These are phyloP conservation scores for Oreochromis spilurus DNA, from an alignment of 2,113 vertebrate genomes.

Conservation along the genomic window DNA sequence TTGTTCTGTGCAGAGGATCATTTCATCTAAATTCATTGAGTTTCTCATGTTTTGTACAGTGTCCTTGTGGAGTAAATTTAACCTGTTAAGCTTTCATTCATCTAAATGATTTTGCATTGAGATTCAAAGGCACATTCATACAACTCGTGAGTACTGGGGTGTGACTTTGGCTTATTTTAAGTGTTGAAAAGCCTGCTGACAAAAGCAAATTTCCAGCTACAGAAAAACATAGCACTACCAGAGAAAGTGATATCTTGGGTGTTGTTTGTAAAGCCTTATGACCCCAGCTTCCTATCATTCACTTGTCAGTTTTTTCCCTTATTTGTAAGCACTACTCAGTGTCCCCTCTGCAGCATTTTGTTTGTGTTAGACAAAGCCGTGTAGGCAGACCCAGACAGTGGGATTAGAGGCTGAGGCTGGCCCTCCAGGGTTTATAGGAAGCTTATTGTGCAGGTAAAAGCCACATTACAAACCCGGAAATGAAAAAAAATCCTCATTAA, in stretches of 20 bases:
- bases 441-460: constrained; percentile 33
- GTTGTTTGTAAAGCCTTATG: background rate
- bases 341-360: background rate
- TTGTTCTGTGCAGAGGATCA: background rate
- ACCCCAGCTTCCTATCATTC: background rate
- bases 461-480: background rate
- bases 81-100: background rate
- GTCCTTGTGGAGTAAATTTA: background rate
- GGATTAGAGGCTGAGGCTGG: constrained; percentile 25
- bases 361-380: background rate
- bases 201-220: background rate
- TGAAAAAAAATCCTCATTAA: constrained; percentile 1
- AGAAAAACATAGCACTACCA: background rate
- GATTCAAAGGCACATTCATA: background rate
- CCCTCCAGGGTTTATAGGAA: background rate
- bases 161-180: background rate
- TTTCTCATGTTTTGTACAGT: background rate
- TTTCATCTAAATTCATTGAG: background rate
- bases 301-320: background rate
- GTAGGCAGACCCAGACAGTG: constrained; percentile 33
- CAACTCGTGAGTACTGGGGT: background rate
- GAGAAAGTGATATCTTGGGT: background rate
- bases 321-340: background rate
- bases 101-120: background rate
- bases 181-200: background rate